These are phyloP conservation scores for Protaetia brevitarsis DNA, from an alignment of 1,140 invertebrate species.

Conservation along the genomic window DNA sequence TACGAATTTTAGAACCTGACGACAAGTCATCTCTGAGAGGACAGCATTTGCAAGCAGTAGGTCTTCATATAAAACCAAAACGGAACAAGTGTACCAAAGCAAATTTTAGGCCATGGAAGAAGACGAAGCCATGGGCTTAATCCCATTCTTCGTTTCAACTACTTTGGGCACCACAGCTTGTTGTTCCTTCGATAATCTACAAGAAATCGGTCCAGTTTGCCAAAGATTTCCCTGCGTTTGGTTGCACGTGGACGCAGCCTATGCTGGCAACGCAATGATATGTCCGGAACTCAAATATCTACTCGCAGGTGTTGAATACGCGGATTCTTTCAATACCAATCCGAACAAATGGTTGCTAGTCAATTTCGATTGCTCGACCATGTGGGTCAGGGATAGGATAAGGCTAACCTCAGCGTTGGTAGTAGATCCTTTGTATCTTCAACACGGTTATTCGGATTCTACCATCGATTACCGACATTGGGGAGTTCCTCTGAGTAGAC, in stretches of 20 bases:
- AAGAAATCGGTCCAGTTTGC: conserved; percentile 86
- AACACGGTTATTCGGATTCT: conserved; percentile 94
- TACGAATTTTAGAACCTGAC: conserved; percentile 95
- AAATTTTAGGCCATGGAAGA: conserved; percentile 81
- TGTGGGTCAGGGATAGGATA: conserved; percentile 85
- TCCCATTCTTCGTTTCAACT: conserved; percentile 95
- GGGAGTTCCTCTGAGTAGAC: conserved; percentile 92
- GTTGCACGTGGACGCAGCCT: conserved; percentile 87
- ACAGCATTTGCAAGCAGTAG: conserved; percentile 73
- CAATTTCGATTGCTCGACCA: conserved; percentile 96
- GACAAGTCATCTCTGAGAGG: conserved; percentile 89
- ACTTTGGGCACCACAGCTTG: conserved; percentile 93
- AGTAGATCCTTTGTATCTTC: conserved; percentile 95
- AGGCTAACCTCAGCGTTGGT: conserved; percentile 81
- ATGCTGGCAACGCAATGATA: conserved; percentile 91
- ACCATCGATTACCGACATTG: conserved; percentile 98
- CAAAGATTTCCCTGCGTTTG: conserved; percentile 76
- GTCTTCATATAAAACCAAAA: neutral
- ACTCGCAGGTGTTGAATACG: conserved; percentile 75
- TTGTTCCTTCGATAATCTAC: conserved; percentile 89
- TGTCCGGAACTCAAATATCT: conserved; percentile 89
- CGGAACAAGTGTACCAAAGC: no score
- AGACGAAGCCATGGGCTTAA: conserved; percentile 83
- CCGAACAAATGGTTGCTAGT: conserved; percentile 97
- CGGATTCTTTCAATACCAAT: conserved; percentile 97